phyloP scores from a whole-genome alignment of 1,140 invertebrate genomes.

The Drosophila melanogaster region DNA sequence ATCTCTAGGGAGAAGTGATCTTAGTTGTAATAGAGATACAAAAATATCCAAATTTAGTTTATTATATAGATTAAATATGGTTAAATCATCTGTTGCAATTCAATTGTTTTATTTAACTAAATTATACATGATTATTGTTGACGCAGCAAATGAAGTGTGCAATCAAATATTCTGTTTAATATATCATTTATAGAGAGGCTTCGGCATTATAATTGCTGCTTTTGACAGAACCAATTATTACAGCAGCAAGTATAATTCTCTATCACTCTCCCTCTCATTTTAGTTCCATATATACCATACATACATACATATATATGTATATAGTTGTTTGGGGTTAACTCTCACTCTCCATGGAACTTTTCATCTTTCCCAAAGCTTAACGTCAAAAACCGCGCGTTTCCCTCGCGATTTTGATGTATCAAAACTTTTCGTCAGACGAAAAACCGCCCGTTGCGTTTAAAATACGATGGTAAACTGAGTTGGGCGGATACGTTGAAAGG shows the following conservation, averaged over 20 bases:
- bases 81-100: background rate
- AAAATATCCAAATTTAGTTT: no score
- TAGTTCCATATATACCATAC: background rate
- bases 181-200: conserved; percentile 38
- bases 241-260: conserved; percentile 24
- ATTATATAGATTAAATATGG: no score
- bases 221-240: conserved; percentile 79
- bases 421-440: conserved; percentile 31
- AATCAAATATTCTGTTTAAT: conserved; percentile 35
- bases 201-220: conserved; percentile 53
- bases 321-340: conserved; percentile 17
- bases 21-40: no score
- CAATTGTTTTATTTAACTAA: background rate
- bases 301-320: background rate
- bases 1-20: no score
- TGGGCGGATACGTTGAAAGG: conserved; percentile 31
- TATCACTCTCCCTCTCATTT: conserved; percentile 5
- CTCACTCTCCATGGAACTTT: conserved; percentile 28
- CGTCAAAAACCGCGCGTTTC: conserved; percentile 42
- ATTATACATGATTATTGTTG: background rate
- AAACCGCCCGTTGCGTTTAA: conserved; percentile 18
- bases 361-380: conserved; percentile 21
- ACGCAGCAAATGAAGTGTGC: conserved; percentile 7
- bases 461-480: background rate
- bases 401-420: conserved; percentile 47